Evolutionary conservation across 2,797 vertebrate species (phyloP).

Genomic region (Botia kubotai): DNA sequence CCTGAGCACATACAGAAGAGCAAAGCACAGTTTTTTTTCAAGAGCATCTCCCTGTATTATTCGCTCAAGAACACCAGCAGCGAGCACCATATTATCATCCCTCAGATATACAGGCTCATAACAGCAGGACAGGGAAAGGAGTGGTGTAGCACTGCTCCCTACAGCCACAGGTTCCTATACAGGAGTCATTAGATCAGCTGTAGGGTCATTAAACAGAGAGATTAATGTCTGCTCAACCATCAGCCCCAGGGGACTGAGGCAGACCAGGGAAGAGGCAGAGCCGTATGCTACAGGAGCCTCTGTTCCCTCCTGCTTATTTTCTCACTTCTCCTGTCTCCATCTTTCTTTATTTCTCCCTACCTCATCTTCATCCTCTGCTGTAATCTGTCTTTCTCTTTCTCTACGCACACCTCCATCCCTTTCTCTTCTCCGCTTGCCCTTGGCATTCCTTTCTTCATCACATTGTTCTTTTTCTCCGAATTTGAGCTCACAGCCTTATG

Average conservation of each 20-base stretch:
- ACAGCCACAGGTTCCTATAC: slow-evolving; percentile 68
- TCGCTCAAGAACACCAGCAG: not conserved
- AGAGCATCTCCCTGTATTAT: not conserved
- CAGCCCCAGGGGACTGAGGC: slow-evolving; percentile 72
- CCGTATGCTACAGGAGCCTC: slow-evolving; percentile 27
- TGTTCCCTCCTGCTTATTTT: slow-evolving; percentile 38
- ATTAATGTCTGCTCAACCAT: slow-evolving; percentile 80
- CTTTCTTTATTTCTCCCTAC: slow-evolving; percentile 41
- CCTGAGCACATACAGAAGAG: not conserved
- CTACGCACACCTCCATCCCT: slow-evolving; percentile 23
- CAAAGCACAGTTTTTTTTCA: not conserved
- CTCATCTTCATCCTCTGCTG: slow-evolving; percentile 35
- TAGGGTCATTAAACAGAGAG: slow-evolving; percentile 77
- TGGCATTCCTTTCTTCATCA: slow-evolving; percentile 26
- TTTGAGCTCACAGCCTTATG: slow-evolving; percentile 36
- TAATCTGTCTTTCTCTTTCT: slow-evolving; percentile 18
- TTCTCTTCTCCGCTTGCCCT: slow-evolving; percentile 19
- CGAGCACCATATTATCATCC: slow-evolving; percentile 7
- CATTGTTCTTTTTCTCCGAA: slow-evolving; percentile 22
- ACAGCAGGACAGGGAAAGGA: slow-evolving; percentile 34
- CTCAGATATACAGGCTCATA: slow-evolving; percentile 10
- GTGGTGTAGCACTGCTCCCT: slow-evolving; percentile 50
- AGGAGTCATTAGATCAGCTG: slow-evolving; percentile 75
- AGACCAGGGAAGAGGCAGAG: slow-evolving; percentile 4
- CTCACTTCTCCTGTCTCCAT: slow-evolving; percentile 12